phyloP scores from a whole-genome alignment of 1,140 invertebrate genomes.

The Bemisia tabaci region DNA sequence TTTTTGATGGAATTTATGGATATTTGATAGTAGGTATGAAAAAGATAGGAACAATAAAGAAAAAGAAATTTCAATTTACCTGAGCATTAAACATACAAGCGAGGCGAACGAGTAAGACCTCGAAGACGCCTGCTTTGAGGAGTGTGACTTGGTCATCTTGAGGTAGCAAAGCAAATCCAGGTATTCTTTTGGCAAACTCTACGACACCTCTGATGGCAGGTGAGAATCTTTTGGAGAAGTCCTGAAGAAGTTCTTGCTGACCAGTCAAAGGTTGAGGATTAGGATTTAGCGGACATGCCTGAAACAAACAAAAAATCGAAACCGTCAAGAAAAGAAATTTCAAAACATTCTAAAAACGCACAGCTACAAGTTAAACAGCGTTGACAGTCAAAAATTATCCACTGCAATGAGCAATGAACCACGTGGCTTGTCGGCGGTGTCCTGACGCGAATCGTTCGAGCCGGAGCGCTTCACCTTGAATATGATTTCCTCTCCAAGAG shows the following conservation, averaged over 20 bases:
- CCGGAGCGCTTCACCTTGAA: background rate
- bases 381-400: no score
- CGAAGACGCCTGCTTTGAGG: conserved; percentile 89
- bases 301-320: conserved; percentile 39
- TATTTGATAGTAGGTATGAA: no score
- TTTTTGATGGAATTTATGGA: no score
- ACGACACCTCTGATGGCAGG: conserved; percentile 93
- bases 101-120: conserved; percentile 79
- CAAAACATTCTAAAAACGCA: no score
- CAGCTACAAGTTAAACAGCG: no score
- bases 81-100: conserved; percentile 88
- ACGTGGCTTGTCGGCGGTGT: no score
- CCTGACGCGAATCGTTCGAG: no score
- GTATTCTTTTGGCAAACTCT: conserved; percentile 93
- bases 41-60: no score
- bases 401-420: no score
- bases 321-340: background rate
- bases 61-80: no score
- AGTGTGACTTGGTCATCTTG: conserved; percentile 95
- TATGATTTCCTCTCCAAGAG: background rate
- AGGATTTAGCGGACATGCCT: conserved; percentile 91
- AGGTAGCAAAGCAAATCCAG: conserved; percentile 83
- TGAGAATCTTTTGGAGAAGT: conserved; percentile 85
- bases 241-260: conserved; percentile 66
- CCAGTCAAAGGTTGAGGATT: conserved; percentile 66